Conservation (phyloP, 2,888 invertebrate genomes). For the Oligia strigilis region DNA sequence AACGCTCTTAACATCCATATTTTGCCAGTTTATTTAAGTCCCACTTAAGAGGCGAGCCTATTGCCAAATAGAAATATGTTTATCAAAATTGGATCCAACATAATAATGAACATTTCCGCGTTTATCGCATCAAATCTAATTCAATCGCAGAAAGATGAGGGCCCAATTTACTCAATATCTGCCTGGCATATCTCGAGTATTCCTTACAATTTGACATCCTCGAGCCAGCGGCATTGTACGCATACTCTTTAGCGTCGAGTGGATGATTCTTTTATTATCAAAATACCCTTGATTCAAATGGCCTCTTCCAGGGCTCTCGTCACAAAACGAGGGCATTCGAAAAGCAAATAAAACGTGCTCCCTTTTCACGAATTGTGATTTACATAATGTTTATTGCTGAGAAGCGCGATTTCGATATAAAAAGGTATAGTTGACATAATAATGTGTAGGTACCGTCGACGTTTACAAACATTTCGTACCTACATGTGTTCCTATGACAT, state of each 20-base stretch:
- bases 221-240: constrained; percentile 68
- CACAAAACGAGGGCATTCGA: constrained; percentile 78
- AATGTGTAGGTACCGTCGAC: constrained; percentile 50
- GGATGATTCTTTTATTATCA: constrained; percentile 83
- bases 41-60: background rate
- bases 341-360: constrained; percentile 82
- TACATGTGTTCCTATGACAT: constrained; percentile 23
- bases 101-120: constrained; percentile 52
- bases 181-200: constrained; percentile 68
- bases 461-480: constrained; percentile 55
- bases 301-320: constrained; percentile 77
- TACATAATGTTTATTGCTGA: constrained; percentile 77
- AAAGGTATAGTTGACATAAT: constrained; percentile 66
- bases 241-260: constrained; percentile 75
- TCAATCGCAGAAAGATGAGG: constrained; percentile 66
- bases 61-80: constrained; percentile 6
- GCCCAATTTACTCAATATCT: constrained; percentile 72
- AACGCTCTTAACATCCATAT: background rate
- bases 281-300: constrained; percentile 82
- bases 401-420: constrained; percentile 67
- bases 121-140: constrained; percentile 64
- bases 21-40: too few relatives aligned
- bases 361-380: constrained; percentile 77
- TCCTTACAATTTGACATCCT: constrained; percentile 71
- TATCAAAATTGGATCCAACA: constrained; percentile 40